Base-by-base conservation (phyloP, 37 sponge, comb jelly and placozoan genomes). In the Halisarca cf. caerulea region DNA sequence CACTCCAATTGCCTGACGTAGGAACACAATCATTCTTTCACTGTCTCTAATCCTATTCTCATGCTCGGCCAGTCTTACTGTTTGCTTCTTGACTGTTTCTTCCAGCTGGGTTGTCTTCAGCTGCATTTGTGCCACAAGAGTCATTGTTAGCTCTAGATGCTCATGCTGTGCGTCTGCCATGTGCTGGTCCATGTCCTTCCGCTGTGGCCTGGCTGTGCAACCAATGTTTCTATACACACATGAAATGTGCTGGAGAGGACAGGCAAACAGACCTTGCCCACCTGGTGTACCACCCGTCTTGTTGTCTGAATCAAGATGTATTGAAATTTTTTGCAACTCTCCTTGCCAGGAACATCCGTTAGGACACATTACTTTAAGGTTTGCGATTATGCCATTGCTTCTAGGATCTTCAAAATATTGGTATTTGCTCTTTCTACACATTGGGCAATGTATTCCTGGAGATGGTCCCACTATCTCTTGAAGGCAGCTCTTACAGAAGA, bases 121-220 rank as follows among this genome's bases (percentile, higher is more conserved):
- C 44, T 74, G 77, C 45, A 74, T 3, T 23, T 74, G 41, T 40
- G 25, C 23, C 23, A 74, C 44, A 23, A 74, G 25, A n/a, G 24
- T 43, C 45, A 38, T 74, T 37, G 77, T 74, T 8, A 74, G 77
- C 45, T 74, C n/a, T 9, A 74, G 77, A 25, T 74, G 77, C 2
- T 40, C 11, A 20, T 74, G 42, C 18, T 40, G 77, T n/a, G 24
- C 36, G 41, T 74, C 77, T 2, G 77, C 39, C 24, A 74, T 15
- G 45, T 74, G 77, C 45, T 74, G 77, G 77, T 74, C 77, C 77
- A 74, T 74, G 45, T 74, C 77, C 43, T 74, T 74, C n/a, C 77
- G 77, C 44, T 40, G 39, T 8, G 77, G 77, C 7, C 25, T 37
- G 2, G 77, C 39, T n/a, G 77, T 74, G 24, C 77, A 74, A 37